Base-by-base conservation (phyloP, 2,113 vertebrate genomes). In the Thinocorus orbignyianus region DNA sequence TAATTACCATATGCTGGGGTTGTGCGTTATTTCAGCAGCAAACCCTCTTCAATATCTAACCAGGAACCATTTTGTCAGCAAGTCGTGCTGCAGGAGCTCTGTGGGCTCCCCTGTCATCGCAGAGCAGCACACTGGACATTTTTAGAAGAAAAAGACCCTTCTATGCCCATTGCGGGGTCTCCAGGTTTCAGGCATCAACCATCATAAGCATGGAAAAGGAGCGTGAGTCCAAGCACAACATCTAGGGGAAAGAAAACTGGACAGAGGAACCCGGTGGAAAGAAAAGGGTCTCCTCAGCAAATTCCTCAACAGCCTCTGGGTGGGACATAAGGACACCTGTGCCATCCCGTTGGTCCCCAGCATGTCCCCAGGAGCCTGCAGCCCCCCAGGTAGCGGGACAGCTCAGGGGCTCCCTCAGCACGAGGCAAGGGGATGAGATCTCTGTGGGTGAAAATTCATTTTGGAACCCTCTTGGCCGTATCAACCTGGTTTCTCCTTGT, bases 391-490 rank as follows among this genome's bases (percentile, higher is more conserved):
- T 14, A 10, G 31, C 0, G 1, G 37, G 14, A 76, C 30, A 33
- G 10, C n/a, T 46, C 35, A 14, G 44, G 9, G 33, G 11, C 2
- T 14, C 5, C 13, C 19, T 16, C 1, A 0, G 23, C 1, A 0
- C 4, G 17, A 79, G 48, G 55, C 0, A 0, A 49, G 16, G 24
- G 6, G 31, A 25, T 25, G 11, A 0, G 0, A 62, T 33, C 37
- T 30, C 16, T 31, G 17, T 1, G 2, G 18, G 35, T 42, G 61
- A 73, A 81, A 57, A 74, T n/a, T 28, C 2, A 0, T 62, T 57
- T 69, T 48, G n/a, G 13, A 51, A 26, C 39, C 23, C 19, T 76
- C 35, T 55, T n/a, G 9, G 22, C 35, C 41, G 31, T 3, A 25
- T n/a, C 65, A 69, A 30, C 11, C 33, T 57, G 23, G 9, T 30